A percentile compares a stretch with the other conserved stretches of the same genome.
These are phyloP conservation scores for Diarsia mendica DNA, from an alignment of 2,888 invertebrate genomes.

Conservation along the genomic window DNA sequence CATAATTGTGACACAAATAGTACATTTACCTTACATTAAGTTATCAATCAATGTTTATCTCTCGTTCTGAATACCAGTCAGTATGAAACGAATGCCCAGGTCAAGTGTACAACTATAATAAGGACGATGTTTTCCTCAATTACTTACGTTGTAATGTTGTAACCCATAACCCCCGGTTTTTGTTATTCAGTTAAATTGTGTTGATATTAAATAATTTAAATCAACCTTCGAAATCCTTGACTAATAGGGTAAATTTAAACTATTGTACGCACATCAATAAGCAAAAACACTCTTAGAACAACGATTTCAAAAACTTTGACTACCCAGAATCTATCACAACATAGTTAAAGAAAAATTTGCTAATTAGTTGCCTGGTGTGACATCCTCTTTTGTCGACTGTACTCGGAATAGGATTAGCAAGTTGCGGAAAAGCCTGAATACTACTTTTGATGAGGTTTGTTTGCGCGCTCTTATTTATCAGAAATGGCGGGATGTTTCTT, in stretches of 20 bases:
- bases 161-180: too few species aligned
- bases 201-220: neutral
- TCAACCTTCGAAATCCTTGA: neutral
- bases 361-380: neutral
- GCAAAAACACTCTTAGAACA: neutral
- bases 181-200: neutral
- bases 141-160: neutral
- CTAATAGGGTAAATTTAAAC: neutral
- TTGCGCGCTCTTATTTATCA: constrained; percentile 35
- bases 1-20: too few species aligned
- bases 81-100: too few species aligned
- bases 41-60: neutral
- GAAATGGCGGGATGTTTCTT: constrained; percentile 37
- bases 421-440: constrained; percentile 53
- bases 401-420: constrained; percentile 58
- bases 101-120: neutral
- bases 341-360: neutral
- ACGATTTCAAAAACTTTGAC: neutral
- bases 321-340: neutral
- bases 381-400: constrained; percentile 9
- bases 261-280: neutral
- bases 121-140: neutral
- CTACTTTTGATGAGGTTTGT: constrained; percentile 64
- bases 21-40: too few species aligned
- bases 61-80: too few species aligned